phyloP scores from a whole-genome alignment of 2,797 vertebrate species.

The Eulemur rubriventer region DNA sequence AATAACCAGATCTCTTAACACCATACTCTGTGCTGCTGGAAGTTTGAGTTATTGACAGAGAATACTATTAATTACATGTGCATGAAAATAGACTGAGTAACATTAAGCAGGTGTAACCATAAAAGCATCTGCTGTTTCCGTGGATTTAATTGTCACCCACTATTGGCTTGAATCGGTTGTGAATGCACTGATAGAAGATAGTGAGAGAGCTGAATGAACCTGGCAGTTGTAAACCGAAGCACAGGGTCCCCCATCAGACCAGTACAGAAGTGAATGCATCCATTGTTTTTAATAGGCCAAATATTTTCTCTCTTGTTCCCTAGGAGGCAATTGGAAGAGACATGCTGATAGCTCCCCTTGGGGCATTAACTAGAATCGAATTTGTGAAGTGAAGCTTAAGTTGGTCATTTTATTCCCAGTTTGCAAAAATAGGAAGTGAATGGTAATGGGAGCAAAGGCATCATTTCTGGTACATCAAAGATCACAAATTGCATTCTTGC shows the following conservation, averaged over 20 bases:
- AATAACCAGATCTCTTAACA: not conserved
- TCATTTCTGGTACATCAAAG: constrained; percentile 41
- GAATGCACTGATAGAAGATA: constrained; percentile 20
- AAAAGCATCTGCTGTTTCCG: constrained; percentile 62
- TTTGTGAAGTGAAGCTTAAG: constrained; percentile 78
- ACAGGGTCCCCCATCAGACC: not conserved
- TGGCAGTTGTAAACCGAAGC: constrained; percentile 47
- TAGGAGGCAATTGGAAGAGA: constrained; percentile 64
- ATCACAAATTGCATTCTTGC: not conserved
- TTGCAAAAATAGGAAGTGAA: constrained; percentile 41
- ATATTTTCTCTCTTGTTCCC: constrained; percentile 76
- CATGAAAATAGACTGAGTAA: constrained; percentile 33
- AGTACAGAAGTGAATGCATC: constrained; percentile 55
- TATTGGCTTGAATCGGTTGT: constrained; percentile 40
- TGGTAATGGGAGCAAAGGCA: not conserved
- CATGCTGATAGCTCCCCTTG: constrained; percentile 53
- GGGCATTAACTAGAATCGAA: constrained; percentile 70
- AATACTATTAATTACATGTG: not conserved
- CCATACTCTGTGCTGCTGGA: not conserved
- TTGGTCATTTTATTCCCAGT: constrained; percentile 76
- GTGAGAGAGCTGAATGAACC: constrained; percentile 40
- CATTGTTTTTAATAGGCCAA: constrained; percentile 74
- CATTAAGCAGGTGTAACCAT: constrained; percentile 61
- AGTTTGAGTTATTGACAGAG: constrained; percentile 32
- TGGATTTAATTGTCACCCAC: constrained; percentile 61